Evolutionary conservation across 2,113 vertebrate species (phyloP).

Genomic region (Plecotus auritus): DNA sequence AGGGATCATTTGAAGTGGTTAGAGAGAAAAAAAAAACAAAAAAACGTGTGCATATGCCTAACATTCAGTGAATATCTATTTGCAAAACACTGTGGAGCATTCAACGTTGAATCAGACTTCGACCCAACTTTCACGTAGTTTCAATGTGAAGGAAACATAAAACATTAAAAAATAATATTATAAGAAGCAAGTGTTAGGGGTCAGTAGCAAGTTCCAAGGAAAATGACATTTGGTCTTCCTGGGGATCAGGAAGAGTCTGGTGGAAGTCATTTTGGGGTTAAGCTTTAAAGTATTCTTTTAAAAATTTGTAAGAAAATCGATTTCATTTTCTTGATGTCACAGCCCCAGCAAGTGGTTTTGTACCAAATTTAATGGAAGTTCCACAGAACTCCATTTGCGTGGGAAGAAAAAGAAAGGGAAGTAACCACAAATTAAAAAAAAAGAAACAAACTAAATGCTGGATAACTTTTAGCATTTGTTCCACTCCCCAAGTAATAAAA

Average conservation of each 20-base stretch:
- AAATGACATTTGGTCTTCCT: neutral
- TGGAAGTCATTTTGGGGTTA: neutral
- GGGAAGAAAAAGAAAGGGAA: constrained; percentile 81
- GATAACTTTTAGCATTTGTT: constrained; percentile 82
- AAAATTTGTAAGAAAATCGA: constrained; percentile 88
- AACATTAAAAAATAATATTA: neutral
- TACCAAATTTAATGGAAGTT: constrained; percentile 94
- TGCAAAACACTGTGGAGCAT: neutral
- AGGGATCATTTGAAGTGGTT: neutral
- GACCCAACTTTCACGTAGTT: neutral
- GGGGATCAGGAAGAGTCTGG: neutral
- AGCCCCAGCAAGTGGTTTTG: constrained; percentile 89
- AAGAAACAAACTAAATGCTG: constrained; percentile 74
- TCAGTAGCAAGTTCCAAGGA: neutral
- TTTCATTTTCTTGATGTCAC: constrained; percentile 97
- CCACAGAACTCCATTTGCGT: constrained; percentile 90
- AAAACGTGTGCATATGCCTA: neutral
- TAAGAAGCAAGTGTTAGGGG: neutral
- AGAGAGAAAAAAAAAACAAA: neutral
- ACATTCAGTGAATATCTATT: neutral
- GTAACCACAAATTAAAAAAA: constrained; percentile 85
- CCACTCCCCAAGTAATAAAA: constrained; percentile 81
- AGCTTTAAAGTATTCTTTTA: neutral
- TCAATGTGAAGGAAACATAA: neutral
- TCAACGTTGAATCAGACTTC: neutral